phyloP scores from a whole-genome alignment of 2,797 vertebrate species.

The Mallotus villosus region DNA sequence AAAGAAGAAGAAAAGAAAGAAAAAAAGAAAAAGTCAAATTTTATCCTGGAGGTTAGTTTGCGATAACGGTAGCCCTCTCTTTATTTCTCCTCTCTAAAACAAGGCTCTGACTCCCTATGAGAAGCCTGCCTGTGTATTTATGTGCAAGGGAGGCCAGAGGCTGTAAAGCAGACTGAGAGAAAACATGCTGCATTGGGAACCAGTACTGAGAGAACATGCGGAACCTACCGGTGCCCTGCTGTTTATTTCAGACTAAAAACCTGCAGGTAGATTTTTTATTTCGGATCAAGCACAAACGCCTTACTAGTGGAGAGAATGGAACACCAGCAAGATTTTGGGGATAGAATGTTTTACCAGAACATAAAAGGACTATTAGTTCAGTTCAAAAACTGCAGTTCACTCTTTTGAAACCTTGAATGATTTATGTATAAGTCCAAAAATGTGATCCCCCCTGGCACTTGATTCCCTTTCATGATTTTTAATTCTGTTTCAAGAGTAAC shows the following conservation, averaged over 20 bases:
- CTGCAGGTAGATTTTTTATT: no score
- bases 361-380: no score
- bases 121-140: slow-evolving; percentile 35
- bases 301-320: no score
- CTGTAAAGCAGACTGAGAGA: slow-evolving; percentile 18
- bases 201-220: slow-evolving; percentile 24
- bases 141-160: slow-evolving; percentile 28
- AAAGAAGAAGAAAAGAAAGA: slow-evolving; percentile 20
- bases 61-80: slow-evolving; percentile 41
- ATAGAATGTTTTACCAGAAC: no score
- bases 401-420: no score
- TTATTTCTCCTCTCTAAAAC: slow-evolving; percentile 26
- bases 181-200: slow-evolving; percentile 50
- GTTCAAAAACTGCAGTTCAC: no score
- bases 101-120: slow-evolving; percentile 6
- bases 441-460: no score
- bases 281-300: no score
- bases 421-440: no score
- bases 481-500: no score
- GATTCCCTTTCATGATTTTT: no score
- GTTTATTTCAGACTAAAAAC: background rate
- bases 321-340: no score
- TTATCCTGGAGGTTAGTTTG: slow-evolving; percentile 28
- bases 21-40: slow-evolving; percentile 27
- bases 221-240: background rate